A percentile compares a stretch with the other conserved stretches of the same genome.
Evolutionary conservation across 2,113 vertebrate species (phyloP).

Genomic region (Ibidorhyncha struthersii): DNA sequence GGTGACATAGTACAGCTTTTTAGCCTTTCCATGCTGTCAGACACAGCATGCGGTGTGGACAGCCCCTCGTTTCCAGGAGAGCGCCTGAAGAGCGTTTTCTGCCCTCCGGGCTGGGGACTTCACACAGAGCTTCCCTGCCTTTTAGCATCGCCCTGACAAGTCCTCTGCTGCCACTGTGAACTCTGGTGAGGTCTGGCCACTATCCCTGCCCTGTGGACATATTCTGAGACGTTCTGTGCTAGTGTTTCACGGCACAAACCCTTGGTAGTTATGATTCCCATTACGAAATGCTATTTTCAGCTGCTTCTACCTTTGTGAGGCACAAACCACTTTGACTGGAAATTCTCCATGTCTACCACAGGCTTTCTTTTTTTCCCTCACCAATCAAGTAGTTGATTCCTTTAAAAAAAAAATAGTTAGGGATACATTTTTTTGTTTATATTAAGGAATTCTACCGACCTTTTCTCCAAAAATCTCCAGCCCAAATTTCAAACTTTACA

Average conservation of each 20-base stretch:
- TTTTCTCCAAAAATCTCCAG: not conserved
- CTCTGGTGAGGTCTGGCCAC: not conserved
- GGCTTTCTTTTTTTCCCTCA: not conserved
- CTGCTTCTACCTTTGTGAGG: not conserved
- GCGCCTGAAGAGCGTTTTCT: not conserved
- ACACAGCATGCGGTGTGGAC: accelerated
- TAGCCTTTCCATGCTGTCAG: accelerated
- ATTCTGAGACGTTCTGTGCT: not conserved
- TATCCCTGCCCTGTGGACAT: not conserved
- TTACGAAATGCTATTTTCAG: not conserved
- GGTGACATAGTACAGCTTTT: not conserved
- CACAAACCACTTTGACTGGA: not conserved
- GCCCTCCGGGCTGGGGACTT: not conserved
- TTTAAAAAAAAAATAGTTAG: not conserved
- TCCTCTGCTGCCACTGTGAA: not conserved
- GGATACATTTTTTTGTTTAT: not conserved
- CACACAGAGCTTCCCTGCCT: not conserved
- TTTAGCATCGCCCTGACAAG: not conserved
- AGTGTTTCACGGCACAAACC: accelerated
- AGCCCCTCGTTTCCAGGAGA: not conserved
- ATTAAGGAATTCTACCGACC: not conserved
- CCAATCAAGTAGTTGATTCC: not conserved
- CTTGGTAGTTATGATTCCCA: not conserved
- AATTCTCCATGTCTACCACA: not conserved
- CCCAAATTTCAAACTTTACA: not conserved